phyloP scores from a whole-genome alignment of 2,888 invertebrate species.

The Cerceris rybyensis region DNA sequence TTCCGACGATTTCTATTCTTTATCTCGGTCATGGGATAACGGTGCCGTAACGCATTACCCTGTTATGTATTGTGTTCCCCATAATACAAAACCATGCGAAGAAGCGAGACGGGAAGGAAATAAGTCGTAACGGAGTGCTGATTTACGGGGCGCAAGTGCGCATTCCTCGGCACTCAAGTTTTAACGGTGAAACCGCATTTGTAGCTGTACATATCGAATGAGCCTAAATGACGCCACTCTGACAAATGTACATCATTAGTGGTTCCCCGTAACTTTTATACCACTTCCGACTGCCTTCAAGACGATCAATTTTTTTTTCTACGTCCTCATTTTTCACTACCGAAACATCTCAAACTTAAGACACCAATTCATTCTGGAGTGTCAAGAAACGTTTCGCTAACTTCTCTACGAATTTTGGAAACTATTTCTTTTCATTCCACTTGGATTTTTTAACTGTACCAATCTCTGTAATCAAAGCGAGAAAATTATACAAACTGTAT shows the following conservation, averaged over 20 bases:
- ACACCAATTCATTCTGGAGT: too few relatives aligned
- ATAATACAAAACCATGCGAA: constrained; percentile 41
- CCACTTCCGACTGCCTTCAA: background rate
- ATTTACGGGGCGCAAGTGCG: constrained; percentile 57
- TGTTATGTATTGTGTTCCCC: constrained; percentile 54
- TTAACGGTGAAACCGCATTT: constrained; percentile 43
- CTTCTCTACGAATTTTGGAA: too few relatives aligned
- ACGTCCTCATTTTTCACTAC: background rate
- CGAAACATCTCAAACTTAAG: too few relatives aligned
- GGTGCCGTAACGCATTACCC: constrained; percentile 56
- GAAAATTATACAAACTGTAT: too few relatives aligned
- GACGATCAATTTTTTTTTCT: background rate
- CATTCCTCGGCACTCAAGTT: constrained; percentile 45
- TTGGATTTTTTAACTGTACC: too few relatives aligned
- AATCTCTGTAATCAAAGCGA: too few relatives aligned
- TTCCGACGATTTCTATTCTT: constrained; percentile 40
- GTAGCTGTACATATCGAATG: constrained; percentile 38
- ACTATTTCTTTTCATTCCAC: too few relatives aligned
- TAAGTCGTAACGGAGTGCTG: constrained; percentile 51
- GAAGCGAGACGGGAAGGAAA: constrained; percentile 39
- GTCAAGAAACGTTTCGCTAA: too few relatives aligned
- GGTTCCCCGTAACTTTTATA: constrained; percentile 19
- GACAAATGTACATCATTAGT: constrained; percentile 51
- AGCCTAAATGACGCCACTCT: constrained; percentile 32
- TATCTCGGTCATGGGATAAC: constrained; percentile 31